Base-by-base conservation (phyloP, 2,888 invertebrate genomes). In the Atrina japonica region DNA sequence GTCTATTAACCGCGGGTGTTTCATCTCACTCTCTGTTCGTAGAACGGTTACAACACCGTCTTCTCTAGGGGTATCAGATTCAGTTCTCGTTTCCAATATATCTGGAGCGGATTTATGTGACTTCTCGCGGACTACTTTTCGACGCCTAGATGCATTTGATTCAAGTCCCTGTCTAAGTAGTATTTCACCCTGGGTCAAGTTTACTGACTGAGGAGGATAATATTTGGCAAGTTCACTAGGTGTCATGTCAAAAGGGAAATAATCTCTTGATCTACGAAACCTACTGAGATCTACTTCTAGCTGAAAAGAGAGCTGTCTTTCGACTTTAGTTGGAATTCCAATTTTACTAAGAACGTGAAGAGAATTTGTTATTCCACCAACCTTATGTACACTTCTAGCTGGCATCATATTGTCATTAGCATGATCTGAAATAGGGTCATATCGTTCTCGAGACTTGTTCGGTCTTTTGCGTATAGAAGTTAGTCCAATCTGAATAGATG, bases 341-440 rank as follows among this genome's bases (percentile, higher is more conserved):
- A 70, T 66, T 50, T 82, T 77, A 59, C 78, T 84, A 47, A 86
- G 73, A 27, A 83, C 61, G 35, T 81, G 68, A 3, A 84, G 68
- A 1, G 86, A 78, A 70, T 84, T 84, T 53, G 83, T 76, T 9
- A 84, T 83, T 7, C 83, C 82, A 14, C 84, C 84, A 7, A 84
- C 69, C 55, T 77, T 81, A 30, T 75, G 80, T 59, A 61, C 66
- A 6, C 65, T 30, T 5, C 63, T 55, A 29, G 64, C 25, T 43
- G 68, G 76, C 3, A 69, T 47, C 18, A 71, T 73, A 43, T 67
- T 68, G 40, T 78, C 76, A 40, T 74, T 73, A 23, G 53, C 41
- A 66, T 71, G 71, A 35, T 81, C 81, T 25, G 73, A 73, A 7
- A 35, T 35, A 18, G 76, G 78, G 16, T 70, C 60, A 35, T 41